A percentile compares a stretch with the other conserved stretches of the same genome.
These are phyloP conservation scores for Serinus canaria DNA, from an alignment of 2,113 vertebrate species.

Conservation along the genomic window DNA sequence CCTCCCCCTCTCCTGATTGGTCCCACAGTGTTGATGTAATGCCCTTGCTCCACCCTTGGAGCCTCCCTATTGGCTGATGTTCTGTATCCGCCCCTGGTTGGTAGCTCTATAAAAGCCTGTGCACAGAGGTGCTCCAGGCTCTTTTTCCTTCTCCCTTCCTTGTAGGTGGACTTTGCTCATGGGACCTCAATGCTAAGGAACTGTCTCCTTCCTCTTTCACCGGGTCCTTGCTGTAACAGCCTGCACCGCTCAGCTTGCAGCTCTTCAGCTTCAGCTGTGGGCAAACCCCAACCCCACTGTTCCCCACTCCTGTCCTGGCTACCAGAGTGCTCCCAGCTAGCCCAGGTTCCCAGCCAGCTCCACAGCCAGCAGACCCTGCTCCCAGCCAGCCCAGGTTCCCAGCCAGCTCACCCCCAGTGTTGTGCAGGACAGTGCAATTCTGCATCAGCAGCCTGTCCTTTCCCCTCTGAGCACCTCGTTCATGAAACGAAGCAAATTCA, in stretches of 20 bases:
- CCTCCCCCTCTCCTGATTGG: neutral
- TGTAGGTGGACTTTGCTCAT: accelerated
- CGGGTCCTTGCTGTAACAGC: neutral
- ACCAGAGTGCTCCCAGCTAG: too few relatives aligned
- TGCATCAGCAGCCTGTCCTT: neutral
- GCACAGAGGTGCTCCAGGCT: accelerated
- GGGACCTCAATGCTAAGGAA: neutral
- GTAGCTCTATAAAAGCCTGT: neutral
- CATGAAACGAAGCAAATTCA: neutral
- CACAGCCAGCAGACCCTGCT: too few relatives aligned
- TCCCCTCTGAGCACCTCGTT: neutral
- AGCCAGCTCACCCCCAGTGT: neutral
- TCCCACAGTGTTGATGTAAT: neutral
- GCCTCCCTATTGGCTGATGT: neutral
- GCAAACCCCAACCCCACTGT: too few relatives aligned
- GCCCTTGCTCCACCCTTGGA: too few relatives aligned
- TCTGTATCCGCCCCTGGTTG: too few relatives aligned
- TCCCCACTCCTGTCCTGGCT: neutral
- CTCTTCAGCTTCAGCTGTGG: too few relatives aligned
- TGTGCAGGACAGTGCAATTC: neutral
- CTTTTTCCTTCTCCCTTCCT: accelerated
- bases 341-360: too few relatives aligned
- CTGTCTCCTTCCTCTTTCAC: accelerated
- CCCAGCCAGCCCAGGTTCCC: too few relatives aligned
- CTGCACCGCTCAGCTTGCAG: accelerated